Base-by-base conservation (phyloP, 2,113 vertebrate genomes). In the Leiothrix lutea region DNA sequence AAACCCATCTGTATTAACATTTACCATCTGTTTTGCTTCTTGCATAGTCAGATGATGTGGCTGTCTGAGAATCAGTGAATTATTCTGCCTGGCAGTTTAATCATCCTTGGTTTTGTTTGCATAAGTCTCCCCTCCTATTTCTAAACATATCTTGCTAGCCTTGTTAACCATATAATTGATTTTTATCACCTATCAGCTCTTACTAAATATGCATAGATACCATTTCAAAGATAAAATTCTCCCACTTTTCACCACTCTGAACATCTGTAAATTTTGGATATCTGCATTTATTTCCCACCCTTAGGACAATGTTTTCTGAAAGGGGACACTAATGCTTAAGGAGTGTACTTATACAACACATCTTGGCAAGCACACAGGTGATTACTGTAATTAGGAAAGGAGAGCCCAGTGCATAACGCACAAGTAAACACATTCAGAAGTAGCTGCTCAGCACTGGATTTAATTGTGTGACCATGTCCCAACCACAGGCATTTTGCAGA, bases 251-350 rank as follows among this genome's bases (percentile, higher is more conserved):
- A 72, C 53, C 17, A 71, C 57, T 69, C 60, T 81, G 51, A 86
- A 48, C 15, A 75, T 48, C 38, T 90, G 36, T 92, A 28, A 74
- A 78, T 78, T 90, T 84, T 94, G 42, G 1, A 38, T 80, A 22
- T 81, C 36, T 86, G 1, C 26, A 69, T 79, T 67, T 71, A 35
- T 65, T 95, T 93, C 25, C 93, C 45, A 71, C 58, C 83, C 93
- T 89, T 62, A 67, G 89, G 92, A 94, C 47, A 95, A 48, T 19
- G 20, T 82, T 94, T 93, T 92, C 47, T 90, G 71, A 75, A 65
- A 86, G 21, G 23, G 9, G 38, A 80, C 50, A 23, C 78, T 26
- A n/a, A 26, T 83, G 67, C 54, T 53, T 80, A 61, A 80, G 50
- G 66, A 94, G 48, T 24, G 65, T 44, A 50, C 29, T 60, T 84